Evolutionary conservation across 2,797 vertebrate species (phyloP).

Genomic region (Oreortyx pictus): DNA sequence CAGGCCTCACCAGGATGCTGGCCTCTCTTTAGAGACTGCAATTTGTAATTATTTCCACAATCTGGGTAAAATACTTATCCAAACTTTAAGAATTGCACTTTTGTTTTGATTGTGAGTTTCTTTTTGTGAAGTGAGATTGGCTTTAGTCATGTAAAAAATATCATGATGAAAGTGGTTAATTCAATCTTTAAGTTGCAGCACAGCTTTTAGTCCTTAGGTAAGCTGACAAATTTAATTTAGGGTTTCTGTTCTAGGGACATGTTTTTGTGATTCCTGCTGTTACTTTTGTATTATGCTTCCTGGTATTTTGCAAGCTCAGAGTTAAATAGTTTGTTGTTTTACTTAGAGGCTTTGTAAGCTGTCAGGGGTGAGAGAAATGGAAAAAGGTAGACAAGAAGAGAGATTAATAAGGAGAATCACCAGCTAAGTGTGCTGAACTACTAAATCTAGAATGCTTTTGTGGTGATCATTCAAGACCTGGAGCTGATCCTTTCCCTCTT

Average conservation of each 20-base stretch:
- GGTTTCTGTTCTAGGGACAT: constrained; percentile 15
- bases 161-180: constrained; percentile 38
- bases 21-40: background rate
- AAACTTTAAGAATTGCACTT: background rate
- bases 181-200: constrained; percentile 23
- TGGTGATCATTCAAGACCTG: background rate
- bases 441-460: background rate
- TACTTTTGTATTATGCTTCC: background rate
- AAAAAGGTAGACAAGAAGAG: background rate
- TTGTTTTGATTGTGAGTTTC: background rate
- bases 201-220: constrained; percentile 66
- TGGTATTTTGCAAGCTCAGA: background rate
- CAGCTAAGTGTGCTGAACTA: background rate
- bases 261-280: background rate
- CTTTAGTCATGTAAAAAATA: background rate
- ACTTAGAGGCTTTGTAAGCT: background rate
- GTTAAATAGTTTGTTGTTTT: background rate
- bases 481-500: background rate
- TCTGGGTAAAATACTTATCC: background rate
- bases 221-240: constrained; percentile 71
- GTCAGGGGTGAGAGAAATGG: background rate
- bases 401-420: background rate
- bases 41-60: background rate
- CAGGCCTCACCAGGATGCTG: background rate
- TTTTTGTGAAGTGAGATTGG: background rate